Evolutionary conservation across 2,888 invertebrate species (phyloP), one percentile per base, ranked within the genome.

Genomic region (Calliopum simillimum): DNA sequence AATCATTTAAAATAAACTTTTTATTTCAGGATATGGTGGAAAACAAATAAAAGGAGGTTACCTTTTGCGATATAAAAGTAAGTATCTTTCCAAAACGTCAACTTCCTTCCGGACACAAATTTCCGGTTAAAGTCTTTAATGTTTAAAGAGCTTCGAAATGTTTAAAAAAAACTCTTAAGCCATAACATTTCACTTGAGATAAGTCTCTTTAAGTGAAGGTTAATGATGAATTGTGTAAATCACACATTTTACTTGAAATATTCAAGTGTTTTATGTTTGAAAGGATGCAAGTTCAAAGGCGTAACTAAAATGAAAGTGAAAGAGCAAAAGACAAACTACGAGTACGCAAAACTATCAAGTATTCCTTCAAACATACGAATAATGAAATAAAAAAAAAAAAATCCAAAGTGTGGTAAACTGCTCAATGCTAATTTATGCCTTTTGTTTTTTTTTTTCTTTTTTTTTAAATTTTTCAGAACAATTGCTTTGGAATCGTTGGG

Each of bases 11-110:
- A 33, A 1, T 23, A 19, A 43, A 44, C 16, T 44, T 43, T 66
- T 46, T 66, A 5, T 88, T 88, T 21, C 88, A 90, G 90, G 90
- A 84, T 88, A 89, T 78, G 88, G 88, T 75, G 90, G 90, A 70
- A 92, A 91, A 82, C 92, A 92, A 86, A 89, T 93, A 79, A 93
- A 93, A 85, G 92, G 92, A 71, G 93, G 93, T 58, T 93, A 93
- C 83, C 89, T 93, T 85, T 87, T 92, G 68, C 89, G 93, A 74
- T 92, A 93, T 83, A 92, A 92, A 89, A 90, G 93, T 93, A 87
- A 92, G 93, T 91, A 78, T 44, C n/a, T 33, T 33, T 33, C 8
- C 33, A 33, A 33, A 6, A n/a, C n/a, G n/a, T n/a, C n/a, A n/a
- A n/a, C n/a, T n/a, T n/a, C n/a, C n/a, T 33, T 33, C 4, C 33